Percentiles rank a stretch among this genome's conserved stretches.
phyloP scores from a whole-genome alignment of 1,140 invertebrate genomes.

The Brachionus sp. region DNA sequence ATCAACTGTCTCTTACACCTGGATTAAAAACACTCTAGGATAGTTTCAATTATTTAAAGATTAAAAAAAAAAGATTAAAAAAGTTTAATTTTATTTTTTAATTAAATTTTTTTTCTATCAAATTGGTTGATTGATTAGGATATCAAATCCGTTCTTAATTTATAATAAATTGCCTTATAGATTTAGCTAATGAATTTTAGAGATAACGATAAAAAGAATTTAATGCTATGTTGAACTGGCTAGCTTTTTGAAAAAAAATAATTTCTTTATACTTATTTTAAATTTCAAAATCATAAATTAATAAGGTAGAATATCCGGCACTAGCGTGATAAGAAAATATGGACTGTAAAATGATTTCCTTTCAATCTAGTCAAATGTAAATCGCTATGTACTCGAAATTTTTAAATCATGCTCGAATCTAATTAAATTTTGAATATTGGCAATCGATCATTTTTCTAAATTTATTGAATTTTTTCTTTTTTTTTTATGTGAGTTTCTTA shows the following conservation, averaged over 20 bases:
- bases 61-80: background rate
- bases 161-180: background rate
- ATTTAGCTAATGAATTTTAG: background rate
- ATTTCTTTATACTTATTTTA: background rate
- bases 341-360: constrained; percentile 6
- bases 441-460: background rate
- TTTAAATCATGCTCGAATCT: background rate
- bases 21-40: background rate
- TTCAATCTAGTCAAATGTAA: background rate
- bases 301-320: background rate
- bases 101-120: background rate
- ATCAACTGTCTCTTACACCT: background rate
- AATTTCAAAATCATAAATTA: background rate
- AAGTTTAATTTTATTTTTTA: background rate
- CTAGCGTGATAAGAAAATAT: background rate
- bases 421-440: background rate
- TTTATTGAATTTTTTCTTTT: background rate
- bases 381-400: background rate
- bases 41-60: background rate
- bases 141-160: background rate
- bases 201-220: background rate
- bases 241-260: background rate
- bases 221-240: background rate
- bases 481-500: background rate
- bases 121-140: background rate